Base-by-base conservation (phyloP, 2,888 invertebrate genomes). In the Campopleginae sp. region DNA sequence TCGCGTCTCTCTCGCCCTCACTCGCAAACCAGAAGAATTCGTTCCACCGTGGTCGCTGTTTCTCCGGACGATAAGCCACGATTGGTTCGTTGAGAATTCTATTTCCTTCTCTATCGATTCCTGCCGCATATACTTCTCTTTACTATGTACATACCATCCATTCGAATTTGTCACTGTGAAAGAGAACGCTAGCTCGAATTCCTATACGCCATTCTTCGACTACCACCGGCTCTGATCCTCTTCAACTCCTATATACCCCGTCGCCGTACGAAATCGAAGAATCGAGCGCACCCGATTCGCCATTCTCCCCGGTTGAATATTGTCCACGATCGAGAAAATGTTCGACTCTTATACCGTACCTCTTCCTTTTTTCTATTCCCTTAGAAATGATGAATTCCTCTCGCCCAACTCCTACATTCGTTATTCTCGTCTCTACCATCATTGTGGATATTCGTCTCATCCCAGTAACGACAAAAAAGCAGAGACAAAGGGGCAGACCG, bases 31-130 rank as follows among this genome's bases (percentile, higher is more conserved):
- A 80, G 82, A 85, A 85, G 82, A 85, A 82, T 80, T 85, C 85
- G 82, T 85, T 85, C 82, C 77, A 23, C 63, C 85, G 80, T 82
- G 80, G 85, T 82, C 82, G 85, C 85, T 85, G 85, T 85, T 85
- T 85, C 85, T 82, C 76, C 85, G 82, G 82, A 85, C 85, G 85
- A 85, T 85, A 82, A 85, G 85, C 85, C 85, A 85, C 85, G 85
- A 85, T 85, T 85, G 85, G 85, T 85, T 85, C 85, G 85, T 85
- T 85, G 85, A 82, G 82, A 82, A 85, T 85, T 85, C 85, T 85
- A 85, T 85, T 85, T 82, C 85, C 85, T 85, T 80, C 51, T 77
- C 80, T 82, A 82, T 82, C 85, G 82, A 85, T 85, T 72, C 80
- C 72, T 61, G 27, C 54, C 72, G 33, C 54, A 46, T 71, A 79